Base-by-base conservation (phyloP, 2,797 vertebrate species). In the Channa striata region DNA sequence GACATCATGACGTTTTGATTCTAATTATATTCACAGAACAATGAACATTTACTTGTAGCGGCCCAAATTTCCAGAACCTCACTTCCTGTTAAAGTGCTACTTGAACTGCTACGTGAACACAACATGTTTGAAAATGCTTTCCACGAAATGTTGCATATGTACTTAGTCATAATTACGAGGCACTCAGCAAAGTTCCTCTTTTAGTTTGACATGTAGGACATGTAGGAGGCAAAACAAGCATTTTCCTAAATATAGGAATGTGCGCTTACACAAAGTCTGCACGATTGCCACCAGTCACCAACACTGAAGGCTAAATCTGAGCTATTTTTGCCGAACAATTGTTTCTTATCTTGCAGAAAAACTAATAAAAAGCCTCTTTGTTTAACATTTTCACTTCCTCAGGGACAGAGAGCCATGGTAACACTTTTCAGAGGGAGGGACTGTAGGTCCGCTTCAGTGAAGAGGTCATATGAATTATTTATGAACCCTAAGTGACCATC, bases 381-480 rank as follows among this genome's bases (percentile, higher is more conserved):
- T 92, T 82, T 57, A 76, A 79, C 49, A 58, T 83, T 90, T 90
- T 85, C 83, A 87, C 81, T 91, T 93, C 90, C 89, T 83, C 67
- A 6, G 53, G 25, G 66, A 71, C 57, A 20, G 1, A 33, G 25
- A 1, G 13, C 69, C 85, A 88, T 88, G 88, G 89, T 58, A 83
- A 91, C 89, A 13, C 56, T 62, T 50, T 60, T 39, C 51, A 64
- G 59, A 11, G 0, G 63, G 77, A 48, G 59, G 73, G 59, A 42
- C 51, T 20, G 12, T 1, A 36, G 79, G 72, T 85, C 78, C 68
- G 50, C 48, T 36, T 33, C 73, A 78, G 66, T 77, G 59, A 51
- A 68, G 76, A 82, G 86, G 87, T 89, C 89, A 74, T 80, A 93
- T 93, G 90, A 92, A 93, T 93, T 90, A 93, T 92, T 86, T 59